These are phyloP conservation scores for Tragelaphus scriptus DNA, from an alignment of 2,113 vertebrate species.

Conservation along the genomic window DNA sequence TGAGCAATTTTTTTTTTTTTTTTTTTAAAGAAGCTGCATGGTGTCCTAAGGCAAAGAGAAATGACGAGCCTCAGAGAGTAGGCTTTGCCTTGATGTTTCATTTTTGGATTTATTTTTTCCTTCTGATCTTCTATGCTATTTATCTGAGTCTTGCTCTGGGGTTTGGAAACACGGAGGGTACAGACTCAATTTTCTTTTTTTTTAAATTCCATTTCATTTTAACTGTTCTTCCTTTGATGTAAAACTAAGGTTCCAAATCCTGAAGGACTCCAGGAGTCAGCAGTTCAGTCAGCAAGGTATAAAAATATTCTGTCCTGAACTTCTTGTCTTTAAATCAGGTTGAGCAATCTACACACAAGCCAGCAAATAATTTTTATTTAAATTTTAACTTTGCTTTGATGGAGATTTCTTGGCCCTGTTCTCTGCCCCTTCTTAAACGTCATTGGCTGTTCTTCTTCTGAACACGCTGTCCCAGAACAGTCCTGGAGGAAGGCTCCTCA, in stretches of 20 bases:
- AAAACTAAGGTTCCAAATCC: background rate
- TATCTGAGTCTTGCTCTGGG: background rate
- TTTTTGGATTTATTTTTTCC: background rate
- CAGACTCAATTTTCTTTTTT: background rate
- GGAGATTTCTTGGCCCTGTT: background rate
- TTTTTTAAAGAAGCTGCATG: background rate
- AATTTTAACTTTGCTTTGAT: background rate
- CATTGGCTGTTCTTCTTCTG: background rate
- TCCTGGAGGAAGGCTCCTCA: background rate
- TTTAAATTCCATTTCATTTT: background rate
- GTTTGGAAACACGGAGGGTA: background rate
- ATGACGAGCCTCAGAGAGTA: background rate
- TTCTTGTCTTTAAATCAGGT: background rate
- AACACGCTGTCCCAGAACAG: background rate
- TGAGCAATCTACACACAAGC: background rate
- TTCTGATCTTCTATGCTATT: background rate
- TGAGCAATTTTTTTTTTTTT: background rate
- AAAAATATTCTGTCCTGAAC: background rate
- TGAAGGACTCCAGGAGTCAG: background rate
- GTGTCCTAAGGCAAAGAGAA: background rate
- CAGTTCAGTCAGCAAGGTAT: background rate
- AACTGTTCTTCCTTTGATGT: background rate
- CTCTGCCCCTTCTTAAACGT: background rate
- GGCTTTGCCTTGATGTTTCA: background rate
- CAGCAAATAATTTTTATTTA: background rate